Percentiles rank a stretch among this genome's conserved stretches.
Evolutionary conservation across 2,888 invertebrate species (phyloP).

Genomic region (Sphinx pinastri): DNA sequence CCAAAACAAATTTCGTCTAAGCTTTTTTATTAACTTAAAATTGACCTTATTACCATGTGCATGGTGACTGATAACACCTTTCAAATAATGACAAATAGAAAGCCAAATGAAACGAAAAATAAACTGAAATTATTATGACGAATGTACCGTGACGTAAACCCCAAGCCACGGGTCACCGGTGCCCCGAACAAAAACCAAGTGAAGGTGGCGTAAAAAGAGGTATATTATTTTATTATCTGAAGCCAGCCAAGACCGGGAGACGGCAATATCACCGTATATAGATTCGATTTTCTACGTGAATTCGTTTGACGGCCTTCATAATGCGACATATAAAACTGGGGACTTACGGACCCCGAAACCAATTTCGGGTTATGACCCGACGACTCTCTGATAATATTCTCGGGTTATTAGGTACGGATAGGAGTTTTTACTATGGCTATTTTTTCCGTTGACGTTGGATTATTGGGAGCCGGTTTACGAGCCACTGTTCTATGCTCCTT

Average conservation of each 20-base stretch:
- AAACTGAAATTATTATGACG: background rate
- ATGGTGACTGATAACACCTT: background rate
- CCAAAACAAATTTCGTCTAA: too few species aligned
- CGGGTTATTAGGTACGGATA: conserved; percentile 84
- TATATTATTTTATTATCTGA: conserved; percentile 83
- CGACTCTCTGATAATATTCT: conserved; percentile 84
- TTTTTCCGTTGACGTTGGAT: conserved; percentile 81
- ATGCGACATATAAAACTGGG: conserved; percentile 85
- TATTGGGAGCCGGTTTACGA: conserved; percentile 80
- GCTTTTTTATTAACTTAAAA: too few species aligned
- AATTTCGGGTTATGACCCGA: conserved; percentile 85
- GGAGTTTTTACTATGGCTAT: conserved; percentile 84
- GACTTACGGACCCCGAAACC: conserved; percentile 84
- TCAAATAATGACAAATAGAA: background rate
- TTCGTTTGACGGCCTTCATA: conserved; percentile 85
- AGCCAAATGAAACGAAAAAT: background rate
- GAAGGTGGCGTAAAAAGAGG: conserved; percentile 72
- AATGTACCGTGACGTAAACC: conserved; percentile 1
- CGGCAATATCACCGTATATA: conserved; percentile 83
- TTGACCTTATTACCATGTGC: too few species aligned
- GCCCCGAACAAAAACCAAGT: conserved; percentile 50
- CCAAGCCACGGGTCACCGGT: conserved; percentile 39
- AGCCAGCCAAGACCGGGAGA: conserved; percentile 75
- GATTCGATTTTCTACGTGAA: conserved; percentile 86
- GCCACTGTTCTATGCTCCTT: conserved; percentile 57